Evolutionary conservation across 2,888 invertebrate genomes (phyloP), one percentile per base, ranked within the genome.

Genomic region (Melanchra persicariae): DNA sequence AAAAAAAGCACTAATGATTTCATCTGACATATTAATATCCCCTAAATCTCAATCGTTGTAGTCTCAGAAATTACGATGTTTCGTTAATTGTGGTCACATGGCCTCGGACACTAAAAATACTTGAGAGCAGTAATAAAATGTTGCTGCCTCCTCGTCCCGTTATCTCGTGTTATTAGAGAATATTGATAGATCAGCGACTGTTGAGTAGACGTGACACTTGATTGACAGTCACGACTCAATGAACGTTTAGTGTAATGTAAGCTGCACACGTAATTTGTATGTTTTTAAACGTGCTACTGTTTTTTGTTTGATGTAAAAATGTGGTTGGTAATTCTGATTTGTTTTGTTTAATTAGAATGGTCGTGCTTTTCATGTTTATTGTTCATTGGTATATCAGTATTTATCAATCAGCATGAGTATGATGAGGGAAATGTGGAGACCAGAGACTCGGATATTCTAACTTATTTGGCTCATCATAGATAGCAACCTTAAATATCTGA

Each of bases 121-220:
- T 80, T 68, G 76, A 84, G 82, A 66, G 58, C 71, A 74, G 84
- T 86, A 85, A 91, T 92, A 91, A 91, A 90, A 91, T 81, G 54
- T 78, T 68, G 85, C 81, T 77, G 81, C 83, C 77, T 83, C 74
- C 83, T 85, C 79, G 78, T 83, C 82, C 83, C 86, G 86, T 84
- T 89, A 86, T 87, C 87, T 89, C 80, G 84, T 88, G 75, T 87
- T 87, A 87, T 88, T 87, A 87, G 72, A 73, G 69, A 75, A 83
- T n/a, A n/a, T 76, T 82, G 82, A 81, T 81, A 83, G 83, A 84
- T 78, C 74, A 87, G 59, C 47, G 34, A 10, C 64, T 49, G 77
- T 30, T 71, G 70, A 63, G 63, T 67, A 88, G 88, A 89, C n/a
- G 65, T 70, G 84, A 77, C 84, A 77, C 12, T 22, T 81, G 84